Percentiles rank a stretch among this genome's conserved stretches.
Conservation (phyloP, 2,888 invertebrate genomes). For the Bugulina stolonifera region DNA sequence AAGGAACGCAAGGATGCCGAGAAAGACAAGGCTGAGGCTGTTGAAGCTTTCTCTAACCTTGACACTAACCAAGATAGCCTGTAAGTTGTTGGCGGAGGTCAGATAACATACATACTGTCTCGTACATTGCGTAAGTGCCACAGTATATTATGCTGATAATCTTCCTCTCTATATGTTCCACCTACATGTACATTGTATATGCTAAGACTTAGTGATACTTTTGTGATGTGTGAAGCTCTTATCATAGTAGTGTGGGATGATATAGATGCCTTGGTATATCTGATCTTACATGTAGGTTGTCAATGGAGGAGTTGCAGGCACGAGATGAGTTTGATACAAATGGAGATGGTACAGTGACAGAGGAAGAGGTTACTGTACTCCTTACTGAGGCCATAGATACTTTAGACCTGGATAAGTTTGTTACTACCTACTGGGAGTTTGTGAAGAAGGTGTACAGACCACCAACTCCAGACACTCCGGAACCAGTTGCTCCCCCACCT, state of each 20-base stretch:
- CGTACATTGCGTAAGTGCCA: no score
- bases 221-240: no score
- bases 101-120: no score
- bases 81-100: no score
- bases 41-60: slow-evolving; percentile 65
- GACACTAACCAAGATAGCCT: slow-evolving; percentile 75
- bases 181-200: no score
- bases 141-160: no score
- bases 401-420: slow-evolving; percentile 40
- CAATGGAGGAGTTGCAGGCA: slow-evolving; percentile 57
- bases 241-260: no score
- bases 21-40: slow-evolving; percentile 41
- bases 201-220: no score
- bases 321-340: slow-evolving; percentile 79
- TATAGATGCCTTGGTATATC: no score
- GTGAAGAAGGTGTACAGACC: slow-evolving; percentile 48
- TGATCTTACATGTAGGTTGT: slow-evolving; percentile 64
- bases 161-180: no score
- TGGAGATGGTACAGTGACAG: slow-evolving; percentile 77
- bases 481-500: background rate
- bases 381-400: slow-evolving; percentile 39
- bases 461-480: slow-evolving; percentile 25
- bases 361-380: slow-evolving; percentile 70
- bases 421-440: slow-evolving; percentile 46
- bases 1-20: slow-evolving; percentile 40